Conservation (phyloP, 2,797 vertebrate species). For the Eulemur coronatus region DNA sequence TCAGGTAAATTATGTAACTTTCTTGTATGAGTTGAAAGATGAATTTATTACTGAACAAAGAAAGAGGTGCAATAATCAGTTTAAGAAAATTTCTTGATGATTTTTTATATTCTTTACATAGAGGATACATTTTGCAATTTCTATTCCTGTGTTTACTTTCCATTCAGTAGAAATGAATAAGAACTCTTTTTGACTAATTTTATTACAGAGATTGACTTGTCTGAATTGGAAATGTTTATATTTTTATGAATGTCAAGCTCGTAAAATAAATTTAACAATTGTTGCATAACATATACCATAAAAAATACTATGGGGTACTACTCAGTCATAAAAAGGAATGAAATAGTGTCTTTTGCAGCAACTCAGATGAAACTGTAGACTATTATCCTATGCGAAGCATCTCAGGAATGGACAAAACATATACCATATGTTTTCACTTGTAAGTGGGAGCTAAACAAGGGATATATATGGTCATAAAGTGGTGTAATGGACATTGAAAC, state of each 20-base stretch:
- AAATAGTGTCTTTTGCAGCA: not conserved
- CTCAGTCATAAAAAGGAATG: not conserved
- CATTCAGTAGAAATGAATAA: not conserved
- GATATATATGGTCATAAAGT: not conserved
- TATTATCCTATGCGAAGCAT: not conserved
- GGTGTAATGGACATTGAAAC: not conserved
- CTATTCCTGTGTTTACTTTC: not conserved
- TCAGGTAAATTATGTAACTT: not conserved
- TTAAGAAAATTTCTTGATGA: not conserved
- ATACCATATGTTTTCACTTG: not conserved
- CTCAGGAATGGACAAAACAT: not conserved
- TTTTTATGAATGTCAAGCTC: not conserved
- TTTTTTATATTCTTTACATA: not conserved
- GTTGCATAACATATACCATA: not conserved
- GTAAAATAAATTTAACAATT: constrained; percentile 36
- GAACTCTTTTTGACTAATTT: not conserved
- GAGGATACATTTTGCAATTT: not conserved
- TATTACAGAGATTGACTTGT: not conserved
- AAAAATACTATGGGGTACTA: not conserved
- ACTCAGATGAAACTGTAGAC: not conserved
- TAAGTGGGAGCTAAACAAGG: not conserved
- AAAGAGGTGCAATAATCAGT: not conserved
- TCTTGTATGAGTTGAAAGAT: not conserved
- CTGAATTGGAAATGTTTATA: constrained; percentile 20
- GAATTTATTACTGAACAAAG: not conserved